These are phyloP conservation scores for Aporophyla lueneburgensis DNA, from an alignment of 2,888 invertebrate species.

Conservation along the genomic window DNA sequence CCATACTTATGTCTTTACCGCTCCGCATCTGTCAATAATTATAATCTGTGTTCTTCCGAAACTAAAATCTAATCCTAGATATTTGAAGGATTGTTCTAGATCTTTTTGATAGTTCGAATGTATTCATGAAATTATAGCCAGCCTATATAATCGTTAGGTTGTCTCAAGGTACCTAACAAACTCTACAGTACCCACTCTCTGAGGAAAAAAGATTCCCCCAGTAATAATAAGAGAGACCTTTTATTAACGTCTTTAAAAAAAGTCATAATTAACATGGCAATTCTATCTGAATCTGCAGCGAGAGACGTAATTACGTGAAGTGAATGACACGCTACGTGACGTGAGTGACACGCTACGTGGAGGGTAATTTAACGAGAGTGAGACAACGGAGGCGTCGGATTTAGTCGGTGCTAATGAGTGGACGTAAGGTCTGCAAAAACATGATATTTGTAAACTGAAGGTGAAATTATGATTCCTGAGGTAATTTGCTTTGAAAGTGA, in stretches of 20 bases:
- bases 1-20: too few species aligned
- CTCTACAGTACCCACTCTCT: too few species aligned
- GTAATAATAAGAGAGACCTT: not conserved
- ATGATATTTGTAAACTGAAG: too few species aligned
- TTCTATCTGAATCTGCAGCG: conserved; percentile 8
- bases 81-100: too few species aligned
- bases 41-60: too few species aligned
- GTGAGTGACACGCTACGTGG: conserved; percentile 10
- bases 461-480: conserved; percentile 3
- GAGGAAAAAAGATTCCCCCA: not conserved
- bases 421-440: conserved; percentile 44
- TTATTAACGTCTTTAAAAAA: not conserved
- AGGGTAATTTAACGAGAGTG: conserved; percentile 26
- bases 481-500: not conserved
- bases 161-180: too few species aligned
- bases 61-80: too few species aligned
- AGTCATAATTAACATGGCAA: conserved; percentile 7
- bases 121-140: too few species aligned
- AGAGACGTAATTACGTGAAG: conserved; percentile 17
- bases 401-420: conserved; percentile 40
- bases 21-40: too few species aligned
- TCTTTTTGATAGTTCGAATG: too few species aligned
- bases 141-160: too few species aligned
- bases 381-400: conserved; percentile 29
- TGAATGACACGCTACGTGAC: conserved; percentile 4